Base-by-base conservation (phyloP, 2,888 invertebrate genomes). In the Pardosa pseudoannulata region DNA sequence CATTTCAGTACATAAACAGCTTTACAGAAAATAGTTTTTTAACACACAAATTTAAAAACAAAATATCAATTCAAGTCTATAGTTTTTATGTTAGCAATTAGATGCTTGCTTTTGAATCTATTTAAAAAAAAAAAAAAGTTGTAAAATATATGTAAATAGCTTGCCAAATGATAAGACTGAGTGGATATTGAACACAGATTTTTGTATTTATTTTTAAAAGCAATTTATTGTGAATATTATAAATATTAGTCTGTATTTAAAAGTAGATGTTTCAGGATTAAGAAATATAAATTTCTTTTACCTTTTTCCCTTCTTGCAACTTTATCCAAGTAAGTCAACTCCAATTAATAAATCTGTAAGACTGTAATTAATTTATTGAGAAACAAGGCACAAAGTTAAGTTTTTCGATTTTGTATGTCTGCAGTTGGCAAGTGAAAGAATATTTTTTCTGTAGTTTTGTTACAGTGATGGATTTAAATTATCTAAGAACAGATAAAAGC, bases 121-220 rank as follows among this genome's bases (percentile, higher is more conserved):
- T 13, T 46, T 46, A 46, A 46, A 46, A n/a, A n/a, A n/a, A n/a
- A n/a, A n/a, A n/a, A n/a, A 16, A 16, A 36, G 36, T 46, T 46
- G 46, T 46, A 46, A 46, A 46, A 46, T 46, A 46, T 46, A 11
- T 46, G 46, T 46, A 46, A 11, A 46, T 46, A 46, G 46, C n/a
- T 46, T 46, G n/a, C 46, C 46, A 46, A 16, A 46, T 46, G 46
- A 46, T 46, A 46, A 46, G 46, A 46, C 46, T 46, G 46, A 16
- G n/a, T 46, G 46, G 16, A 16, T 46, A 46, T 46, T 9, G 36
- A 16, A 46, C 11, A 46, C 46, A 46, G 46, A 46, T 46, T 46
- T 46, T 46, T 46, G 46, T 46, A 46, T 46, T 46, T 46, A 46
- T 46, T 46, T 46, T 46, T 46, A 46, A 46, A 46, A 46, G 46